phyloP scores from a whole-genome alignment of 2,888 invertebrate species.

The Eremobia ochroleuca region DNA sequence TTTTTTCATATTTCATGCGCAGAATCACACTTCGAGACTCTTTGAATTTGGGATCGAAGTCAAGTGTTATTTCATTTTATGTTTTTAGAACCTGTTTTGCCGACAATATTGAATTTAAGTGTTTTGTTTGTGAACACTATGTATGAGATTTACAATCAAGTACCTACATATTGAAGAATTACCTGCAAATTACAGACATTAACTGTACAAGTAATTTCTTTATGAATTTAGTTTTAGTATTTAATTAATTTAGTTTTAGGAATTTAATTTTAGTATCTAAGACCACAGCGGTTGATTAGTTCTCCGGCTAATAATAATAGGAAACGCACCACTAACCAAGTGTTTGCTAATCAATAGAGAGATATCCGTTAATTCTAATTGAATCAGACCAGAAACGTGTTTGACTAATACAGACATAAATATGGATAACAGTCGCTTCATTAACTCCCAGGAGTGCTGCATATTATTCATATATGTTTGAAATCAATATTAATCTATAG shows the following conservation, averaged over 20 bases:
- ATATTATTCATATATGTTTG: background rate
- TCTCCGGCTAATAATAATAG: slow-evolving; percentile 14
- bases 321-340: slow-evolving; percentile 23
- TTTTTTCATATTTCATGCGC: background rate
- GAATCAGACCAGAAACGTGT: slow-evolving; percentile 30
- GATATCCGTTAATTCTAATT: slow-evolving; percentile 56
- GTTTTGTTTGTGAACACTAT: background rate
- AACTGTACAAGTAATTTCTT: background rate
- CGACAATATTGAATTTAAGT: background rate
- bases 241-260: no score
- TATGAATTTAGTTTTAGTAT: no score
- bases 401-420: slow-evolving; percentile 29
- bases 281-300: slow-evolving; percentile 27
- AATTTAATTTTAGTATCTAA: no score
- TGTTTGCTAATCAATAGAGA: slow-evolving; percentile 58
- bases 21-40: background rate
- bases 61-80: background rate
- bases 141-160: background rate
- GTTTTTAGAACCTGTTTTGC: background rate
- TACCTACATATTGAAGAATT: background rate
- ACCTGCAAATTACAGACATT: background rate
- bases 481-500: background rate
- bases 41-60: slow-evolving; percentile 9
- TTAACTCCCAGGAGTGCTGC: background rate
- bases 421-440: slow-evolving; percentile 1